Evolutionary conservation across 2,113 vertebrate genomes (phyloP), one percentile per base, ranked within the genome.

Genomic region (Salvelinus sp.): DNA sequence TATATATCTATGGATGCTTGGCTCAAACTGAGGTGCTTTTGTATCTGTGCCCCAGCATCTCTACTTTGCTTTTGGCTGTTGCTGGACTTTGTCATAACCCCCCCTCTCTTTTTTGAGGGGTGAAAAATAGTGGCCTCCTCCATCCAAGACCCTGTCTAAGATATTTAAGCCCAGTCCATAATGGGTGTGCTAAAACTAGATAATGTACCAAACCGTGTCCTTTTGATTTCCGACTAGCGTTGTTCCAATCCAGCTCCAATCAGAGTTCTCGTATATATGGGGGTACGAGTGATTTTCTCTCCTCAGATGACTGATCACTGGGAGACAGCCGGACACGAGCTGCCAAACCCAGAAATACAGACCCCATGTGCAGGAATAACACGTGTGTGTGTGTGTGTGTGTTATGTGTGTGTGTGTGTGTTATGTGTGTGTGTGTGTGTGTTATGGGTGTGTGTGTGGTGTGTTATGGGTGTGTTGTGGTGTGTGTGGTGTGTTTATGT

Each of bases 171-270:
- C 81, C 16, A 5, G n/a, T 48, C 76, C 78, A 72, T 86, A 88
- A 90, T 85, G 86, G 9, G 9, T 2, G 78, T 28, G 60, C 81
- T 79, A 74, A 30, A 48, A 58, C 77, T 75, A 60, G 38, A 80
- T 80, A 77, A 77, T 79, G 78, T 82, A 76, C 58, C 85, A 3
- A 79, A 81, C 83, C 76, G 22, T 74, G 76, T 84, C 76, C 78
- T 69, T 79, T 83, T 88, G 89, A 91, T 91, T 91, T 76, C 48
- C 14, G 86, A 44, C 38, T 10, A 79, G 77, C 79, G 83, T 81
- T 83, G 85, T 89, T 91, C 86, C 88, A 89, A 90, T 91, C 86
- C 86, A 83, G 85, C 86, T 89, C 85, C 89, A 93, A 91, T 93
- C 88, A 90, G 74, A 0, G 71, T 7, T 65, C 81, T 30, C 82